Percentiles rank a stretch among this genome's conserved stretches.
These are phyloP conservation scores for Prorops nasuta DNA, from an alignment of 1,140 invertebrate species.

Conservation along the genomic window DNA sequence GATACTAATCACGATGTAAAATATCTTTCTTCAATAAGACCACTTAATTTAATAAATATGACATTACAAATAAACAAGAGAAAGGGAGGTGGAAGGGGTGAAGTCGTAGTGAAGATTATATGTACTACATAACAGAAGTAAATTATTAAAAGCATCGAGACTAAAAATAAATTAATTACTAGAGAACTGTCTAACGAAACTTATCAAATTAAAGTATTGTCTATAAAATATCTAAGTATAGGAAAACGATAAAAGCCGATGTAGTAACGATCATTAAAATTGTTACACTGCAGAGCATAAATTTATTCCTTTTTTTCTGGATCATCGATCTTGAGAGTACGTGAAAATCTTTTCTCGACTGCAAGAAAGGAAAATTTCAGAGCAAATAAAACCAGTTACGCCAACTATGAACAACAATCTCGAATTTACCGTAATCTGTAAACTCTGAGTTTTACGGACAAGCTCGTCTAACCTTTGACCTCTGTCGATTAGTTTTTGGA, in stretches of 20 bases:
- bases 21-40: not conserved
- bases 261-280: constrained; percentile 11
- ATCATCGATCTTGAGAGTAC: constrained; percentile 9
- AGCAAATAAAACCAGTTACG: not conserved
- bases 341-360: constrained; percentile 27
- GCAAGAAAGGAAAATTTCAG: constrained; percentile 1
- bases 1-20: not conserved
- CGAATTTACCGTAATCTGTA: constrained; percentile 37
- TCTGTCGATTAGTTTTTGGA: constrained; percentile 39
- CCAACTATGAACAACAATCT: not conserved
- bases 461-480: constrained; percentile 42
- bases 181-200: not conserved
- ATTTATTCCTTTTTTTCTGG: constrained; percentile 10
- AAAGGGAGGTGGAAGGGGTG: not conserved
- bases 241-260: constrained; percentile 11
- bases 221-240: constrained; percentile 17
- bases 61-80: not conserved
- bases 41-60: not conserved
- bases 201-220: not conserved
- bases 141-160: not conserved
- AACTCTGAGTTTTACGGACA: constrained; percentile 33
- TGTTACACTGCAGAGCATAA: not conserved
- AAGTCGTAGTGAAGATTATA: not conserved
- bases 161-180: not conserved
- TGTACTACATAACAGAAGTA: not conserved